A percentile compares a stretch with the other conserved stretches of the same genome.
Conservation (phyloP, 2,888 invertebrate species). For the Balanococcus diminutus region DNA sequence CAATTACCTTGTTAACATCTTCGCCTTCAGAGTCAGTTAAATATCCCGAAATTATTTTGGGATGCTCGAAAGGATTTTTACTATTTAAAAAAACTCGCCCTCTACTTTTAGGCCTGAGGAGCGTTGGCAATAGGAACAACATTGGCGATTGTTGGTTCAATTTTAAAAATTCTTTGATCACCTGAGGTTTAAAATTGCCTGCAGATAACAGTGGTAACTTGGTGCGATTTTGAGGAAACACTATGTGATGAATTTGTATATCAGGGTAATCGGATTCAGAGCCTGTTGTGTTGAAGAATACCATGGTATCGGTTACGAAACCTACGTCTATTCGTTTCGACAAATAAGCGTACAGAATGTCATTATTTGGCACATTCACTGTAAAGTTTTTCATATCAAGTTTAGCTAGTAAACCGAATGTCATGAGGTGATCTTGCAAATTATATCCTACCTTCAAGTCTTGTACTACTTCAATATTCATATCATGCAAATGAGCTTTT, state of each 20-base stretch:
- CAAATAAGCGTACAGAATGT: not conserved
- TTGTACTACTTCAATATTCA: not conserved
- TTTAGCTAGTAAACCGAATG: not conserved
- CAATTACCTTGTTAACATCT: not conserved
- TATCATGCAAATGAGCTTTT: not conserved
- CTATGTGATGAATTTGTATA: slow-evolving; percentile 18
- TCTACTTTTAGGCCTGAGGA: slow-evolving; percentile 39
- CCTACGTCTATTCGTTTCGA: not conserved
- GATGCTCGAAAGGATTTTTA: not conserved
- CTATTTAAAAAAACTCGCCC: slow-evolving; percentile 5
- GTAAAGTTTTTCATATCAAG: not conserved
- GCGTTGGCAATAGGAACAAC: not conserved
- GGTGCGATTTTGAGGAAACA: not conserved
- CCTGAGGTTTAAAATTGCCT: not conserved
- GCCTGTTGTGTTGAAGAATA: not conserved
- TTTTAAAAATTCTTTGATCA: not conserved
- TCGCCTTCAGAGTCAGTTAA: slow-evolving; percentile 22
- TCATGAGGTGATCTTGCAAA: slow-evolving; percentile 35
- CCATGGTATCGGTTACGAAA: not conserved
- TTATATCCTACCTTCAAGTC: slow-evolving; percentile 46
- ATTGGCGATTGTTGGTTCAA: not conserved
- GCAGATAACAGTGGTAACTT: not conserved
- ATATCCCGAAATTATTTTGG: slow-evolving; percentile 36
- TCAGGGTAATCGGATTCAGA: not conserved
- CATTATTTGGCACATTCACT: not conserved